A percentile compares a stretch with the other conserved stretches of the same genome.
phyloP scores from a whole-genome alignment of 2,113 vertebrate species.

The Cephalopterus ornatus region DNA sequence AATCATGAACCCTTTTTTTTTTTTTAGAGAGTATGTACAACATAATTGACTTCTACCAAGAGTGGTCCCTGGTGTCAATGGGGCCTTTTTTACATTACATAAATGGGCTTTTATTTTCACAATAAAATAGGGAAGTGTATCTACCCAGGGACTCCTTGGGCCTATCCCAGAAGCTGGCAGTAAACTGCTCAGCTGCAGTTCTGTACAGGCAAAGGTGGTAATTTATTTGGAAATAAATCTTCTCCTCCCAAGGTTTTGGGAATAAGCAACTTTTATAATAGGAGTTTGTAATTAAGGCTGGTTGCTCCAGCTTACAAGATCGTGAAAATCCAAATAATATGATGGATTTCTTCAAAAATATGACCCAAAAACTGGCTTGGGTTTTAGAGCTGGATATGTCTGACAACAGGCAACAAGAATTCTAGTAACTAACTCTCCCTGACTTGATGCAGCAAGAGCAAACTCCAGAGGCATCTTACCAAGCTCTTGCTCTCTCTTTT shows the following conservation, averaged over 20 bases:
- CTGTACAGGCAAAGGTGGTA: background rate
- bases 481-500: background rate
- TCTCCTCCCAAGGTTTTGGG: background rate
- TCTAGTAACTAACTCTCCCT: background rate
- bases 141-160: background rate
- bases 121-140: background rate
- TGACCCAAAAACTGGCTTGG: background rate
- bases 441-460: background rate
- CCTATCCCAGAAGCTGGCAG: background rate
- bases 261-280: background rate
- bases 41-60: background rate
- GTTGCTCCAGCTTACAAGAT: background rate
- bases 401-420: background rate
- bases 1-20: background rate
- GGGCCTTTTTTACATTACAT: background rate
- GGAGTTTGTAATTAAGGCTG: background rate
- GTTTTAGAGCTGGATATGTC: background rate
- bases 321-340: background rate
- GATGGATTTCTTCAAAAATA: background rate
- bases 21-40: background rate
- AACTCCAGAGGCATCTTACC: background rate
- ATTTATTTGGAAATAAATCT: background rate
- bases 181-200: background rate
- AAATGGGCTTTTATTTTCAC: constrained; percentile 2
- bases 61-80: background rate